Conservation (phyloP, 2,888 invertebrate species). For the Megalurothrips usitatus region DNA sequence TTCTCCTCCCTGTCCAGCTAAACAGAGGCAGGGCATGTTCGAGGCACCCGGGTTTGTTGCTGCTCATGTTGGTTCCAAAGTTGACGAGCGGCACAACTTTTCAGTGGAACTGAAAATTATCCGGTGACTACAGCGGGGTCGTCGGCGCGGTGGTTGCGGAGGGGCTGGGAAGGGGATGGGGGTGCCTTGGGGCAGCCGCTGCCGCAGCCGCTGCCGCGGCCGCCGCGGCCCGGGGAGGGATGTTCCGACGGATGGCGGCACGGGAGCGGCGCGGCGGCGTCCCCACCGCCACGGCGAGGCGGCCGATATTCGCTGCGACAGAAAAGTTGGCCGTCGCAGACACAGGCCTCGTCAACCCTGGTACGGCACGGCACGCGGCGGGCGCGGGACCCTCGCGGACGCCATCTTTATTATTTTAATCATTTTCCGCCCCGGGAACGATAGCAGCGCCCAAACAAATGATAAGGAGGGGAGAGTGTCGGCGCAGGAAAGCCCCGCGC, state of each 20-base stretch:
- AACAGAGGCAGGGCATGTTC: background rate
- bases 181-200: too few relatives aligned
- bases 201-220: too few relatives aligned
- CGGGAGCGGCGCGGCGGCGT: background rate
- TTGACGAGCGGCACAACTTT: slow-evolving; percentile 8
- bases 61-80: background rate
- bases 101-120: slow-evolving; percentile 1
- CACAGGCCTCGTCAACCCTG: background rate
- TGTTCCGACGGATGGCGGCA: too few relatives aligned
- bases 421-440: background rate
- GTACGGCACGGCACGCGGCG: too few relatives aligned
- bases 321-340: background rate
- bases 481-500: too few relatives aligned
- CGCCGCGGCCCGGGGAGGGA: too few relatives aligned
- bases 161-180: background rate
- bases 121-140: background rate
- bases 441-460: too few relatives aligned
- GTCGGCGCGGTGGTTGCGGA: background rate
- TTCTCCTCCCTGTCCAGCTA: background rate
- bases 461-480: too few relatives aligned
- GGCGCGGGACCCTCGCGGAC: background rate
- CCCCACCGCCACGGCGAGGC: too few relatives aligned
- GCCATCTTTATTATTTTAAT: background rate
- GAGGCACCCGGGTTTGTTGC: background rate
- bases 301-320: background rate